These are phyloP conservation scores for Adelges cooleyi DNA, from an alignment of 1,140 invertebrate genomes.

Conservation along the genomic window DNA sequence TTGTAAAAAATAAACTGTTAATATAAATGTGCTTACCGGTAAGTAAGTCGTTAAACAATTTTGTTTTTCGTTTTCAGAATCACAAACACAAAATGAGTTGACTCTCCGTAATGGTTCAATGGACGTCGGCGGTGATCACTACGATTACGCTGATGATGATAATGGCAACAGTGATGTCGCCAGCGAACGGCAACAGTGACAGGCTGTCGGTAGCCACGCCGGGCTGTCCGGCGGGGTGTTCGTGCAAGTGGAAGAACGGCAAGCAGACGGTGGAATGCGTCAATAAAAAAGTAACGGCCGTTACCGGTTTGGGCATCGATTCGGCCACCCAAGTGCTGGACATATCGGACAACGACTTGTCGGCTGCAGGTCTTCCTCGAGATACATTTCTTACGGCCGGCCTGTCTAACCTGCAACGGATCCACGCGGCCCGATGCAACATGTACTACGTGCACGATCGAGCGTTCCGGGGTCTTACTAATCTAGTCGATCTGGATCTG, in stretches of 20 bases:
- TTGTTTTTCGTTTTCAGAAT: background rate
- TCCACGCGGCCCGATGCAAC: slow-evolving; percentile 64
- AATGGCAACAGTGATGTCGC: slow-evolving; percentile 1
- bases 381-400: slow-evolving; percentile 65
- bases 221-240: slow-evolving; percentile 61
- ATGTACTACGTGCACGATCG: slow-evolving; percentile 62
- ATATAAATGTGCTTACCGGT: too few species aligned
- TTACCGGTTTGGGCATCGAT: slow-evolving; percentile 61
- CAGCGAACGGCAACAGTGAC: background rate
- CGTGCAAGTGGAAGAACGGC: slow-evolving; percentile 83
- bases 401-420: slow-evolving; percentile 73
- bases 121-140: background rate
- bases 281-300: slow-evolving; percentile 50
- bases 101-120: background rate
- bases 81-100: background rate
- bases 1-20: too few species aligned
- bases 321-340: slow-evolving; percentile 81
- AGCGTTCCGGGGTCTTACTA: slow-evolving; percentile 70
- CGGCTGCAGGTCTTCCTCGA: slow-evolving; percentile 48
- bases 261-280: slow-evolving; percentile 81
- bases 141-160: slow-evolving; percentile 16
- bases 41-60: background rate
- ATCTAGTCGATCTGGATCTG: slow-evolving; percentile 78
- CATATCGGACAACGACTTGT: slow-evolving; percentile 67
- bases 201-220: slow-evolving; percentile 34